A percentile compares a stretch with the other conserved stretches of the same genome.
phyloP scores from a whole-genome alignment of 2,888 invertebrate species.

The Melanotus villosus region DNA sequence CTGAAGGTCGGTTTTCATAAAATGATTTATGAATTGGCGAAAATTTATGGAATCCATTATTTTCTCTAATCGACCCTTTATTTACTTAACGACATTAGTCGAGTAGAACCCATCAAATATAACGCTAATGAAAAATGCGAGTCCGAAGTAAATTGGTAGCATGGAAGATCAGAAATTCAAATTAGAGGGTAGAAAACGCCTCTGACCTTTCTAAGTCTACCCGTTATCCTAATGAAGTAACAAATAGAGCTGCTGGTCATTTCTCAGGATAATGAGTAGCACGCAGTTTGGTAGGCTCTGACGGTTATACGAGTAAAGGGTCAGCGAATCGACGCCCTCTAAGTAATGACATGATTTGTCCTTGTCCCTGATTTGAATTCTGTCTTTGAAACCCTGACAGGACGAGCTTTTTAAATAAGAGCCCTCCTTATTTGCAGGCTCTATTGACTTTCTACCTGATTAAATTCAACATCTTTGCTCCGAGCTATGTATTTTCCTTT shows the following conservation, averaged over 20 bases:
- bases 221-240: conserved; percentile 55
- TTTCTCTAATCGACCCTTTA: conserved; percentile 9
- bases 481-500: conserved; percentile 10
- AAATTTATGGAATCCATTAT: conserved; percentile 16
- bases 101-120: not conserved
- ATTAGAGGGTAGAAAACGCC: conserved; percentile 12
- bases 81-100: conserved; percentile 12
- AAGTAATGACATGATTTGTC: conserved; percentile 56
- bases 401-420: conserved; percentile 34
- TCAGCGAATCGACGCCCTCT: conserved; percentile 53
- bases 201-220: conserved; percentile 24
- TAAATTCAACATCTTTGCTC: conserved; percentile 23
- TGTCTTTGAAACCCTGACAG: conserved; percentile 31
- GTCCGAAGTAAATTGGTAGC: conserved; percentile 13
- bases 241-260: conserved; percentile 50
- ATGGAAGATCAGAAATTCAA: conserved; percentile 24
- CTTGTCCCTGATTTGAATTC: conserved; percentile 47
- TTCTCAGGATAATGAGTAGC: conserved; percentile 56
- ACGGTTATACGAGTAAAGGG: conserved; percentile 43
- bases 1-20: not conserved
- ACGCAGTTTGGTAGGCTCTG: conserved; percentile 41
- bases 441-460: conserved; percentile 48
- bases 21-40: conserved; percentile 9
- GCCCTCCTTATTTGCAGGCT: conserved; percentile 22
- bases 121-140: conserved; percentile 1